Base-by-base conservation (phyloP, 2,888 invertebrate species). In the Allygus modestus region DNA sequence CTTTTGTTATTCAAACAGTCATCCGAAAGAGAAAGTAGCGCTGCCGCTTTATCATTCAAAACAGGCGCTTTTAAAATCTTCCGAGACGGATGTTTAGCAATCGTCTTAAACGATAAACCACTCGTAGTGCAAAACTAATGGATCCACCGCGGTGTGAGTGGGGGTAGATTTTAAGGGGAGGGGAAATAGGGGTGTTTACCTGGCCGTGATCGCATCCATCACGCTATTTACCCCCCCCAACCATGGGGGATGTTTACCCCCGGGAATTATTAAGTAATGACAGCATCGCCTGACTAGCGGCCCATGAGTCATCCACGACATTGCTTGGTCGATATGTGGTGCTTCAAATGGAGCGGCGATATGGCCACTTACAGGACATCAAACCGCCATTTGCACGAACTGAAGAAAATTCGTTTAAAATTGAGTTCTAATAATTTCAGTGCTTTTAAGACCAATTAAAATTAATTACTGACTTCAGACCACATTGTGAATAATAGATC, bases 191-290 rank as follows among this genome's bases (percentile, higher is more conserved):
- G 65, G 41, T 77, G 51, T 77, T 77, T 77, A 77, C 77, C 77
- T 77, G 54, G 23, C 26, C 77, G 77, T 77, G 77, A 54, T 77
- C 54, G 54, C 77, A 77, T 77, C 77, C 77, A 77, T 77, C 77
- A 77, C 77, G 77, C 77, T 23, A 77, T 37, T 75, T 75, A 75
- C 73, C 73, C 43, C 73, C 77, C 43, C 43, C 43, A 0, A 7
- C 43, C 51, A 23, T 15, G 23, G 58, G 58, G 58, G 58, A 20
- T 58, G 58, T 77, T 77, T 43, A 43, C 77, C 77, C 77, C 54
- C n/a, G 77, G 77, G 77, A 77, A 77, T 77, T 77, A 77, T 77
- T 77, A 77, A 77, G 77, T 77, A 77, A 77, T 77, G 77, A 77
- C 77, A 77, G 54, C 77, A 43, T 77, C 54, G 77, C 77, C 77